Evolutionary conservation across 2,113 vertebrate species (phyloP).

Genomic region (Noctilio leporinus): DNA sequence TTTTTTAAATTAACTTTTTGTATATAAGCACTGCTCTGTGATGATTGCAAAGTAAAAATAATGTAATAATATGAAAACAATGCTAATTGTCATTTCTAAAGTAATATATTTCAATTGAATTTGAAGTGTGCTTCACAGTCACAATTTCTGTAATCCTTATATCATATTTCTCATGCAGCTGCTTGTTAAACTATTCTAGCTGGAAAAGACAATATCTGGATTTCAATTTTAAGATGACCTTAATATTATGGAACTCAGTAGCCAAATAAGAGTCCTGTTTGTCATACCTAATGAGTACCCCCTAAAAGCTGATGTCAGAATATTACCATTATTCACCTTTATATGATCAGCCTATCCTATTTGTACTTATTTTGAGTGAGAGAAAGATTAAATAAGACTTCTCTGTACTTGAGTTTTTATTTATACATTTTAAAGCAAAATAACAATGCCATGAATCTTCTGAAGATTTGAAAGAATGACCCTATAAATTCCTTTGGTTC

Average conservation of each 20-base stretch:
- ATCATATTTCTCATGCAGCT: neutral
- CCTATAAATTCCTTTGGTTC: neutral
- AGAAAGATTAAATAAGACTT: conserved; percentile 57
- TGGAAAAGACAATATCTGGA: conserved; percentile 21
- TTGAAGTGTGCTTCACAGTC: neutral
- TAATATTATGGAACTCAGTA: neutral
- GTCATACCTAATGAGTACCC: conserved; percentile 9
- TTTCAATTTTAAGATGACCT: conserved; percentile 42
- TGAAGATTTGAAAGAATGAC: neutral
- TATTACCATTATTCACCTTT: conserved; percentile 53
- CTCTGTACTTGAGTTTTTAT: neutral
- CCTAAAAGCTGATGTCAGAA: neutral
- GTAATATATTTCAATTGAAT: neutral
- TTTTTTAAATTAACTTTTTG: neutral
- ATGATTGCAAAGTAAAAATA: neutral
- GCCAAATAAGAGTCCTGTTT: neutral
- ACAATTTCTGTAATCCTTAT: neutral
- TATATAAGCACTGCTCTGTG: neutral
- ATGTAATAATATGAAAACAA: neutral
- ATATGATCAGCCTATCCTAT: neutral
- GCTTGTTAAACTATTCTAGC: conserved; percentile 15
- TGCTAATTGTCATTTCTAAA: neutral
- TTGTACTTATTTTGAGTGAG: conserved; percentile 5
- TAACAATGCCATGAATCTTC: neutral
- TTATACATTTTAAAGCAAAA: conserved; percentile 21